A percentile compares a stretch with the other conserved stretches of the same genome.
These are phyloP conservation scores for Gymnoscopelus braueri DNA, from an alignment of 2,797 vertebrate genomes.

Conservation along the genomic window DNA sequence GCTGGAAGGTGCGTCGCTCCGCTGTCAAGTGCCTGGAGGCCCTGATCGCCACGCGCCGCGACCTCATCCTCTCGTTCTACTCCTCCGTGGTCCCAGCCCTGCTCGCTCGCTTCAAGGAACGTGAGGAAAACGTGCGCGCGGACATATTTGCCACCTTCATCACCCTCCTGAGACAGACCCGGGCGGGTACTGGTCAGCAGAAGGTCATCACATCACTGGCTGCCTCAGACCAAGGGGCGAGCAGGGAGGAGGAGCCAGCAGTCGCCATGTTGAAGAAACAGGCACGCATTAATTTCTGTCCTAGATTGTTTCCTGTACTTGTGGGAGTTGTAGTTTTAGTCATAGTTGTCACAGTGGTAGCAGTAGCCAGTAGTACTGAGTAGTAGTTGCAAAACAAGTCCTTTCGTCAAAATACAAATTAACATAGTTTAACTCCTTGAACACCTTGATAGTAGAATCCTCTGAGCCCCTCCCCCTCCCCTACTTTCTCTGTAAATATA, in stretches of 20 bases:
- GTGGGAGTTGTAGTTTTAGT: too few species aligned
- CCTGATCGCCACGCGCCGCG: constrained; percentile 83
- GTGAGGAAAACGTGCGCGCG: constrained; percentile 93
- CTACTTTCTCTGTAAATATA: too few species aligned
- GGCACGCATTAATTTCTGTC: constrained; percentile 66
- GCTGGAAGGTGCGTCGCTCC: constrained; percentile 95
- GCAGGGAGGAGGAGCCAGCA: constrained; percentile 74
- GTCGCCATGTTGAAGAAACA: constrained; percentile 85
- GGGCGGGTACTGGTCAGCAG: constrained; percentile 69
- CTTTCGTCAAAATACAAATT: too few species aligned
- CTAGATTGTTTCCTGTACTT: not conserved
- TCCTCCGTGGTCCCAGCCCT: constrained; percentile 84
- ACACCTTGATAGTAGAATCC: too few species aligned
- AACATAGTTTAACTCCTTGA: too few species aligned
- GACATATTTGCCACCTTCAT: constrained; percentile 91
- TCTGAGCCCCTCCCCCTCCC: too few species aligned
- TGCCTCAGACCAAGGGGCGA: constrained; percentile 54
- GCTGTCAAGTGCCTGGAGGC: constrained; percentile 92
- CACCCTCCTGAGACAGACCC: constrained; percentile 87
- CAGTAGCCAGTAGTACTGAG: too few species aligned
- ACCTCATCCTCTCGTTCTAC: constrained; percentile 90
- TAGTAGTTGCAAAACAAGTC: too few species aligned
- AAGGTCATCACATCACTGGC: constrained; percentile 9
- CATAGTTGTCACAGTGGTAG: too few species aligned
- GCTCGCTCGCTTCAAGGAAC: constrained; percentile 90